phyloP scores from a whole-genome alignment of 1,140 invertebrate species.

The Amyelois transitella region DNA sequence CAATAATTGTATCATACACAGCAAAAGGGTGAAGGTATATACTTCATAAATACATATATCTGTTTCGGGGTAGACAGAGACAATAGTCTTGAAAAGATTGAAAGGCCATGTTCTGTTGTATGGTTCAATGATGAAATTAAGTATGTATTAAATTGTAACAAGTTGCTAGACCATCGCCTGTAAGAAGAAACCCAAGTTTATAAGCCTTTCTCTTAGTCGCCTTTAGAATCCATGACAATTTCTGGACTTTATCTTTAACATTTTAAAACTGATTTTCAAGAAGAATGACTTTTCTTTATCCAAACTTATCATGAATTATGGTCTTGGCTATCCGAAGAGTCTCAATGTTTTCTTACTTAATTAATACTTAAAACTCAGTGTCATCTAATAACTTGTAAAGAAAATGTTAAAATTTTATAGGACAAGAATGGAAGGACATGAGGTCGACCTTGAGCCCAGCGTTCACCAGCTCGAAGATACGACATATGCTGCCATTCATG shows the following conservation, averaged over 20 bases:
- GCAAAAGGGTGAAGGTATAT: too few relatives aligned
- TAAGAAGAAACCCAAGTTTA: too few relatives aligned
- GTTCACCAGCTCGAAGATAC: slow-evolving; percentile 75
- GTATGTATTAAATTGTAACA: too few relatives aligned
- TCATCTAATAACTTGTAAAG: background rate
- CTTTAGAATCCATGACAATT: too few relatives aligned
- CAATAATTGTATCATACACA: background rate
- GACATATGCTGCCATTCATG: slow-evolving; percentile 37
- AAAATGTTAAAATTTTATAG: slow-evolving; percentile 19
- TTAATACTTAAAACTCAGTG: background rate
- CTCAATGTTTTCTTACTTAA: background rate
- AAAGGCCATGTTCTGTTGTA: too few relatives aligned
- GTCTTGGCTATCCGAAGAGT: background rate
- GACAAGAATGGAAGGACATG: slow-evolving; percentile 75
- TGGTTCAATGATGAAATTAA: too few relatives aligned
- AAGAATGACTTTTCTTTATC: background rate
- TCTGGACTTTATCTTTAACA: background rate
- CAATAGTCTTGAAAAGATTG: too few relatives aligned
- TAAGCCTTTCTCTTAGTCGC: too few relatives aligned
- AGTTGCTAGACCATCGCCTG: too few relatives aligned
- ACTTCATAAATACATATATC: too few relatives aligned
- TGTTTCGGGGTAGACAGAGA: too few relatives aligned
- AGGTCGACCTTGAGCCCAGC: slow-evolving; percentile 72
- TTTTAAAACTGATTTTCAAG: background rate
- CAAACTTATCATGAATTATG: background rate